Evolutionary conservation across 2,797 vertebrate species (phyloP).

Genomic region (Prunella strophiata): DNA sequence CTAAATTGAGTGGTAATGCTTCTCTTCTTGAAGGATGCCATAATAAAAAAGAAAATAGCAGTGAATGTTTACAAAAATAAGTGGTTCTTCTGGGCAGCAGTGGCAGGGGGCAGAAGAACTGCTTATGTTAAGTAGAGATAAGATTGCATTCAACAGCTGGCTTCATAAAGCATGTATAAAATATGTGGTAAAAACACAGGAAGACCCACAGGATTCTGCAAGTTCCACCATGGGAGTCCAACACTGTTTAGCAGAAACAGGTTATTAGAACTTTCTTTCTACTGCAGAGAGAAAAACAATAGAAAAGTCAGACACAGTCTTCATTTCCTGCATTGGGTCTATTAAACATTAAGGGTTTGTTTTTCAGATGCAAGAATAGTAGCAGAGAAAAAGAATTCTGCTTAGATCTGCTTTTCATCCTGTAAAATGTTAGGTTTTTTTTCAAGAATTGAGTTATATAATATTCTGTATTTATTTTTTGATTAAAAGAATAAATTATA

Average conservation of each 20-base stretch:
- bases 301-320: not conserved
- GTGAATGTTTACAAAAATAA: not conserved
- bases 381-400: not conserved
- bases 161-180: constrained; percentile 9
- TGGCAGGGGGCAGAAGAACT: constrained; percentile 20
- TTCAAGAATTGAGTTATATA: not conserved
- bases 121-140: constrained; percentile 23
- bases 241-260: not conserved
- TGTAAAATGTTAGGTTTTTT: not conserved
- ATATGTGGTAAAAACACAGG: not conserved
- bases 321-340: not conserved
- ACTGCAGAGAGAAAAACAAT: not conserved
- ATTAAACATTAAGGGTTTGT: constrained; percentile 18
- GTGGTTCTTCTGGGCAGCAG: not conserved
- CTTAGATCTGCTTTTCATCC: not conserved
- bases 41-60: constrained; percentile 2
- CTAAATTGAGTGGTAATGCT: not conserved
- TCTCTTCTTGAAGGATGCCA: not conserved
- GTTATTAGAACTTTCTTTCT: constrained; percentile 4
- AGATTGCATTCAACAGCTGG: constrained; percentile 36
- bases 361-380: not conserved
- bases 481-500: constrained; percentile 46
- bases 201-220: constrained; percentile 10
- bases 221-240: constrained; percentile 5
- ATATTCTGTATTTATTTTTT: constrained; percentile 18